Percentiles rank a stretch among this genome's conserved stretches.
Conservation (phyloP, 2,113 vertebrate genomes). For the Siniperca knerii region DNA sequence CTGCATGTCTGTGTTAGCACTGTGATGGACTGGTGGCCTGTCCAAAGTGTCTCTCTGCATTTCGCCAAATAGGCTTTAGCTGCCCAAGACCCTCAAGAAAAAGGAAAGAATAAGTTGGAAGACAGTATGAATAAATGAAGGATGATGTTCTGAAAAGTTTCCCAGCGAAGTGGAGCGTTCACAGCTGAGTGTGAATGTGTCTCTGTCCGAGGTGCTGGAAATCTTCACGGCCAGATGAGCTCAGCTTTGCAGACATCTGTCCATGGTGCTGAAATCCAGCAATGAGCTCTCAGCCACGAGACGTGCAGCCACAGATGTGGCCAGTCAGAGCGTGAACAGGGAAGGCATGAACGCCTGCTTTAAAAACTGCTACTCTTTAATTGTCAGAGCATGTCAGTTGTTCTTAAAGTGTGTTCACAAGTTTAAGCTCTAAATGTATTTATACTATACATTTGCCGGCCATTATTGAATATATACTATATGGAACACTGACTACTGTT, state of each 20-base stretch:
- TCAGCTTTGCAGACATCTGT: conserved; percentile 57
- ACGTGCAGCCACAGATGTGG: conserved; percentile 21
- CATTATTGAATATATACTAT: neutral
- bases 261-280: conserved; percentile 53
- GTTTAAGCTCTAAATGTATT: neutral
- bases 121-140: conserved; percentile 49
- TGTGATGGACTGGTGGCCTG: conserved; percentile 48
- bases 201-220: conserved; percentile 69
- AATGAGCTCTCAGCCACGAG: conserved; percentile 14
- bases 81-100: neutral
- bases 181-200: conserved; percentile 22
- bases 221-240: conserved; percentile 51
- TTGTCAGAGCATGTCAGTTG: neutral
- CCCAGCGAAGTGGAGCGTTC: conserved; percentile 13
- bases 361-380: neutral
- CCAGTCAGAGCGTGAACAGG: conserved; percentile 13
- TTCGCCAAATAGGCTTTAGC: conserved; percentile 41
- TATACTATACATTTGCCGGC: neutral
- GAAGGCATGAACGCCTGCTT: neutral
- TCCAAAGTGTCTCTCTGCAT: conserved; percentile 63
- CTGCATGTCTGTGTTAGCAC: conserved; percentile 25
- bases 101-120: neutral
- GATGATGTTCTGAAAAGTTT: conserved; percentile 52
- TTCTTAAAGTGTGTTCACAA: neutral
- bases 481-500: neutral